Percentiles rank a stretch among this genome's conserved stretches.
These are phyloP conservation scores for Stenchaetothrips biformis DNA, from an alignment of 2,888 invertebrate species.

Conservation along the genomic window DNA sequence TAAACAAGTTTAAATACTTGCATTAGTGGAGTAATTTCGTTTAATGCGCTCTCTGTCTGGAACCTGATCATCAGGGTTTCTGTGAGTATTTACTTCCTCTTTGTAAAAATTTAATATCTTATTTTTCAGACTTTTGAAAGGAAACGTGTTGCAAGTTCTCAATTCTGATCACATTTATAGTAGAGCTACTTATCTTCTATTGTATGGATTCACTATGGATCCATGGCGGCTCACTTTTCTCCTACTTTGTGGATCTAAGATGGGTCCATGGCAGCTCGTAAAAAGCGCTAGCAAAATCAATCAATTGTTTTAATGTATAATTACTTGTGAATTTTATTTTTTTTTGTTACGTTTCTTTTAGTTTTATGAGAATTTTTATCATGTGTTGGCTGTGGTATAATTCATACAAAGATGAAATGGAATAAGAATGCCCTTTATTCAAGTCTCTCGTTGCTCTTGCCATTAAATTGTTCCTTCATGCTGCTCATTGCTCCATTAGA, in stretches of 20 bases:
- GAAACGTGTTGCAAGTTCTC: too few species aligned
- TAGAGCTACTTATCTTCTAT: too few species aligned
- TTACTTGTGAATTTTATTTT: not conserved
- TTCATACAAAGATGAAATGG: not conserved
- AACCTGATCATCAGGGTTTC: not conserved
- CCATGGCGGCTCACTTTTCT: too few species aligned
- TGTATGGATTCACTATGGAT: too few species aligned
- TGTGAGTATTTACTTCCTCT: not conserved
- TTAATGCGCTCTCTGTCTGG: not conserved
- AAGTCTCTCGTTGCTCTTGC: not conserved
- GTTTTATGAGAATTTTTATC: constrained; percentile 24
- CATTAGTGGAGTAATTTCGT: not conserved
- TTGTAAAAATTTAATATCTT: not conserved
- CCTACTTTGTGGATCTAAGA: too few species aligned
- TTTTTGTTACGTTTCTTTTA: constrained; percentile 22
- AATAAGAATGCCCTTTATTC: not conserved
- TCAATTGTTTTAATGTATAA: not conserved
- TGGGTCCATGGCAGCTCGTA: too few species aligned
- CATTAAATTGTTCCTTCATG: not conserved
- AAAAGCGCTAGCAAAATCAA: not conserved
- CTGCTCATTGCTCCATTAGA: not conserved
- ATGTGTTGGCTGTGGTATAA: constrained; percentile 18
- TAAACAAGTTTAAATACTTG: not conserved
- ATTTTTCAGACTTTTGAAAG: too few species aligned
- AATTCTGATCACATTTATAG: too few species aligned